phyloP scores from a whole-genome alignment of 2,113 vertebrate species.

The Chelonoidis abingdonii region DNA sequence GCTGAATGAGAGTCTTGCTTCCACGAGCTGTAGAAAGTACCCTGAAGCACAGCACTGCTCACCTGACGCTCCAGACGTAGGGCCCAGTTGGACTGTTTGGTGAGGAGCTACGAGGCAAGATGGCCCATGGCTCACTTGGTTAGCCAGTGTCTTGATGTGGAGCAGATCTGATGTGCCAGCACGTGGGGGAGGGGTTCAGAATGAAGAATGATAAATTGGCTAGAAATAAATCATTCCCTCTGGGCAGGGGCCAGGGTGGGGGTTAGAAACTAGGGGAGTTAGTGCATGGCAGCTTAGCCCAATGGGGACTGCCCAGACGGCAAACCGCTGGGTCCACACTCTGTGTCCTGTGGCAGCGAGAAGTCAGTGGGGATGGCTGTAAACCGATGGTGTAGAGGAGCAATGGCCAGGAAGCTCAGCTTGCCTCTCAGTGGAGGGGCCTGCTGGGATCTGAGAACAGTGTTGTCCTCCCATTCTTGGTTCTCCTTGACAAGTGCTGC shows the following conservation, averaged over 20 bases:
- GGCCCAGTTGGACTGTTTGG: not conserved
- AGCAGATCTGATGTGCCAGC: accelerated
- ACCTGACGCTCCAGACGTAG: accelerated
- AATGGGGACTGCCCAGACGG: no score
- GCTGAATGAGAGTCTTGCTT: not conserved
- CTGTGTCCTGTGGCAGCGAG: not conserved
- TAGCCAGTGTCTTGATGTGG: accelerated
- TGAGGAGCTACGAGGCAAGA: not conserved
- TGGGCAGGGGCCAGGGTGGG: not conserved
- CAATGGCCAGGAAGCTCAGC: not conserved
- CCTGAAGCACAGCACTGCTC: not conserved
- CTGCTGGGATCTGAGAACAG: not conserved
- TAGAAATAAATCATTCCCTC: not conserved
- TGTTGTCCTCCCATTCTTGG: not conserved
- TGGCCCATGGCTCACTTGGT: accelerated
- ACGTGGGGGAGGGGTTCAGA: accelerated
- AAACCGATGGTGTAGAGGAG: not conserved
- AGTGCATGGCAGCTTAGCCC: not conserved
- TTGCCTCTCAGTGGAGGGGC: not conserved
- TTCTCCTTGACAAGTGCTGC: accelerated
- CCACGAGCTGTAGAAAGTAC: not conserved
- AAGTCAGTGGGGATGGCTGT: not conserved
- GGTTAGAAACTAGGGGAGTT: not conserved
- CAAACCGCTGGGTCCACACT: not conserved
- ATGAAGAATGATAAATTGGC: not conserved